Evolutionary conservation across 2,888 invertebrate genomes (phyloP).

Genomic region (Ichneumoninae sp.): DNA sequence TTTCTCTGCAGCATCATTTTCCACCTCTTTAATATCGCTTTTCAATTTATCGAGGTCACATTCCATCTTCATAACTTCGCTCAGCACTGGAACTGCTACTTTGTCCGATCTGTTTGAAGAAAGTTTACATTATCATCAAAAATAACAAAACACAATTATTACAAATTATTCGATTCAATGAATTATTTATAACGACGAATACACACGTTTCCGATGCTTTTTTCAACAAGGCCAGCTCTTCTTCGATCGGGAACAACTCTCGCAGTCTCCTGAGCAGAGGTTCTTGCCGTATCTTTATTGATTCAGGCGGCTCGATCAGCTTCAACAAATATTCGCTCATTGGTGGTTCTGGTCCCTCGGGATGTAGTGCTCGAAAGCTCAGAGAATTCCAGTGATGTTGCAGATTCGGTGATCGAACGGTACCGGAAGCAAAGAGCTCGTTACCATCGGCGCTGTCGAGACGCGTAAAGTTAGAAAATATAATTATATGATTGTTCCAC

Average conservation of each 20-base stretch:
- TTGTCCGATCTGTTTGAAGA: neutral
- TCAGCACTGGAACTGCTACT: neutral
- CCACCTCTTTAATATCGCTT: neutral
- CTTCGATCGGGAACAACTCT: constrained; percentile 68
- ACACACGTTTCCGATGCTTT: constrained; percentile 29
- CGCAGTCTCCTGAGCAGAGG: constrained; percentile 62
- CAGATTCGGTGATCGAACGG: constrained; percentile 70
- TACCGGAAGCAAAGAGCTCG: constrained; percentile 70
- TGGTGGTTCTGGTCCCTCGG: constrained; percentile 71
- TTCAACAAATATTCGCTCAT: constrained; percentile 70
- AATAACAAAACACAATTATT: neutral
- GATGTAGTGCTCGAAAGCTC: constrained; percentile 75
- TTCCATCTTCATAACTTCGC: constrained; percentile 25
- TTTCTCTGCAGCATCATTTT: neutral
- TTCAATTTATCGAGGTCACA: constrained; percentile 1
- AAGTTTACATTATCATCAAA: neutral
- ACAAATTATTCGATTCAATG: neutral
- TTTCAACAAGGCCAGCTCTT: constrained; percentile 11
- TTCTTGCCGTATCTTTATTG: constrained; percentile 59
- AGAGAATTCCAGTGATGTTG: constrained; percentile 76
- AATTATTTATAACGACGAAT: neutral
- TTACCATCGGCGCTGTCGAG: constrained; percentile 19
- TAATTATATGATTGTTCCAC: neutral
- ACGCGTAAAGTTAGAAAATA: neutral
- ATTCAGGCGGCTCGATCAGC: constrained; percentile 68